A percentile compares a stretch with the other conserved stretches of the same genome.
These are phyloP conservation scores for Melanostoma scalare DNA, from an alignment of 2,888 invertebrate species.

Conservation along the genomic window DNA sequence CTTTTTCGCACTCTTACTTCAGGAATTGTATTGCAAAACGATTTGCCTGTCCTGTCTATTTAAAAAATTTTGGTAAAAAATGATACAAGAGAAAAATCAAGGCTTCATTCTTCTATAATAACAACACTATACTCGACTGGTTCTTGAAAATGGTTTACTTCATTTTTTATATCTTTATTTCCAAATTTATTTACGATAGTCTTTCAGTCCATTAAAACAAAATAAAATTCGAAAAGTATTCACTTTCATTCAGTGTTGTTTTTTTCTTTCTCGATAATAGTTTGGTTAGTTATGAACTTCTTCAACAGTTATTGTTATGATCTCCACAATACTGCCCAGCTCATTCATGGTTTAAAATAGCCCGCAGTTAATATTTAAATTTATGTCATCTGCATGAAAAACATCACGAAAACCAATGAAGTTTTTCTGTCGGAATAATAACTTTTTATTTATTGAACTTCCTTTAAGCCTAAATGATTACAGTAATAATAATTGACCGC, in stretches of 20 bases:
- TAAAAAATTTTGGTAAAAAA: too few species aligned
- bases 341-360: constrained; percentile 8
- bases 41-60: too few species aligned
- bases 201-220: too few species aligned
- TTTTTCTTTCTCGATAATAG: not conserved
- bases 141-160: too few species aligned
- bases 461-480: constrained; percentile 73
- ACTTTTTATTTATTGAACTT: constrained; percentile 72
- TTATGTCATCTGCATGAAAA: constrained; percentile 63
- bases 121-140: too few species aligned
- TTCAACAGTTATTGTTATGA: constrained; percentile 4
- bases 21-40: too few species aligned
- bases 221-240: too few species aligned
- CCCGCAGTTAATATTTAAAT: constrained; percentile 66
- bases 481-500: constrained; percentile 69
- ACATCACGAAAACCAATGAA: constrained; percentile 47
- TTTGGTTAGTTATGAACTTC: not conserved
- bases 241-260: not conserved
- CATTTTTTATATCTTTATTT: too few species aligned
- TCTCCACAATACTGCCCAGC: not conserved
- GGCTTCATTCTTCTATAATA: too few species aligned
- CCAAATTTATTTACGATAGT: too few species aligned
- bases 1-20: too few species aligned
- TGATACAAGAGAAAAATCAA: too few species aligned
- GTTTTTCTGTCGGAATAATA: constrained; percentile 56